Conservation (phyloP, 2,888 invertebrate species). For the Phytoseiulus persimilis region DNA sequence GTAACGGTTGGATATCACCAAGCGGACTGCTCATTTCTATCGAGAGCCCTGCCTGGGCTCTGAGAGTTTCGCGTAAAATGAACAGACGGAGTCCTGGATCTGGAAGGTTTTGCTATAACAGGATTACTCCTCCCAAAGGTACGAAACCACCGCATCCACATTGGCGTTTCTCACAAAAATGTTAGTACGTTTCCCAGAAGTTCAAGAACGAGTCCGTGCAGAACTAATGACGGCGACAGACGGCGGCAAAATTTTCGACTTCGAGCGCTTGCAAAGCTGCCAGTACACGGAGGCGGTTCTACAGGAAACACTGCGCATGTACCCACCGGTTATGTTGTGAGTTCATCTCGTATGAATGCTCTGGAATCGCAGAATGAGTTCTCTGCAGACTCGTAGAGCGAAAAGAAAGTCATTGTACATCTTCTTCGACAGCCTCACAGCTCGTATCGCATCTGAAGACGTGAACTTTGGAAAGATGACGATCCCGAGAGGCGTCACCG, state of each 20-base stretch:
- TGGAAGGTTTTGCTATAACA: no score
- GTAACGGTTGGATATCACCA: no score
- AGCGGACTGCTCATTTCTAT: no score
- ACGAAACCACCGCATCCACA: not conserved
- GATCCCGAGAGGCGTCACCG: constrained; percentile 45
- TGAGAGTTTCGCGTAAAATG: no score
- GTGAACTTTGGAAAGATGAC: constrained; percentile 42
- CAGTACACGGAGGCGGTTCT: constrained; percentile 15
- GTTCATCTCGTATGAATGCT: no score
- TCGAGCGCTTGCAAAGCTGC: constrained; percentile 9
- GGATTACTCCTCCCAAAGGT: not conserved
- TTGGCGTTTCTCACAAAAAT: constrained; percentile 20
- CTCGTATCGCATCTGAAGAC: constrained; percentile 41
- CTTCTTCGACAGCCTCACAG: constrained; percentile 41
- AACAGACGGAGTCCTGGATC: no score
- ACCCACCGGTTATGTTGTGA: not conserved
- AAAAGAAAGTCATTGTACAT: no score
- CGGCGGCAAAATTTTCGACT: not conserved
- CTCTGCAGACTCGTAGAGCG: no score
- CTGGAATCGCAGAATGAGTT: no score
- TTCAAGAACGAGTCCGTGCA: constrained; percentile 11
- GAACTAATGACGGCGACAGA: not conserved
- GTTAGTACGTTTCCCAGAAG: not conserved
- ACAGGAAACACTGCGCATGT: constrained; percentile 10
- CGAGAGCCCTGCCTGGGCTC: no score